These are phyloP conservation scores for Hedya salicella DNA, from an alignment of 2,888 invertebrate species.

Conservation along the genomic window DNA sequence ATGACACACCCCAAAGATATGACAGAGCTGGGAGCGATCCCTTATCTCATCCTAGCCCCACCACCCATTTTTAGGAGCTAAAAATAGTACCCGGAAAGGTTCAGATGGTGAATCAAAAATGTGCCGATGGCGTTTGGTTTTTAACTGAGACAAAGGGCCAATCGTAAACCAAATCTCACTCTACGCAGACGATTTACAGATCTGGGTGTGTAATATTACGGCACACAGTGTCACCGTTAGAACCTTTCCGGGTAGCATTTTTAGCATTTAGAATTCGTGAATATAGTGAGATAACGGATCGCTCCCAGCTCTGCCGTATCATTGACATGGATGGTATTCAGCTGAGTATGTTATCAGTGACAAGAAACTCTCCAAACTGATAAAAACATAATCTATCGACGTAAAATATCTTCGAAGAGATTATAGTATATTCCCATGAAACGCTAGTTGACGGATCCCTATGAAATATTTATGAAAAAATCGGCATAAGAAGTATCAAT, in stretches of 20 bases:
- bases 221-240: not conserved
- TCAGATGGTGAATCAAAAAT: too few species aligned
- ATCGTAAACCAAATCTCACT: too few species aligned
- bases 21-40: too few species aligned
- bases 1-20: too few species aligned
- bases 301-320: conserved; percentile 9
- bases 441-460: not conserved
- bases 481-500: too few species aligned
- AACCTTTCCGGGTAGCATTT: not conserved
- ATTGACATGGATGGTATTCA: conserved; percentile 24
- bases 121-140: too few species aligned
- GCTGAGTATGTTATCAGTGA: conserved; percentile 34
- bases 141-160: too few species aligned
- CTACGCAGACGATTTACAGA: too few species aligned
- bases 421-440: conserved; percentile 24
- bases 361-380: conserved; percentile 40
- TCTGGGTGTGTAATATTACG: too few species aligned
- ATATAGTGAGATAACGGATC: conserved; percentile 11
- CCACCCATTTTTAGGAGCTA: too few species aligned
- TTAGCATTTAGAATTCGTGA: not conserved
- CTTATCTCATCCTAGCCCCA: too few species aligned
- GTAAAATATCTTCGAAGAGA: conserved; percentile 9
- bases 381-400: conserved; percentile 33
- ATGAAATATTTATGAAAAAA: not conserved
- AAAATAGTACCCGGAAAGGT: too few species aligned